Evolutionary conservation across 53 echinoderm and acorn worm species (phyloP).

Genomic region (Holothuria scabra): DNA sequence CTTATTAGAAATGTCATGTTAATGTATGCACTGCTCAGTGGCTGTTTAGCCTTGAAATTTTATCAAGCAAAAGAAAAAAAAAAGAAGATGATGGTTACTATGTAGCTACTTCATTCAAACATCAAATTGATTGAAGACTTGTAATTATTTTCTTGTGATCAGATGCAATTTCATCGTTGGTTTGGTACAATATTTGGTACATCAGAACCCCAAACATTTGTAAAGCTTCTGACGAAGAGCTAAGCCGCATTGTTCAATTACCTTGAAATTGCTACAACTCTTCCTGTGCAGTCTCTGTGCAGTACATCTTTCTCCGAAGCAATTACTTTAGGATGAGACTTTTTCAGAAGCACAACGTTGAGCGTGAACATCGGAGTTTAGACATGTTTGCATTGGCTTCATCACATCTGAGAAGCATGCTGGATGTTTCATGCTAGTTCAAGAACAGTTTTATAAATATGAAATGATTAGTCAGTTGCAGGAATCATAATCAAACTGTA

Average conservation of each 20-base stretch:
- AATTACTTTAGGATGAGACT: slow-evolving; percentile 31
- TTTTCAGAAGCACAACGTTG: slow-evolving; percentile 18
- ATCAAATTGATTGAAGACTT: no score
- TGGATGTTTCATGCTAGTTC: not conserved
- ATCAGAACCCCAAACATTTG: no score
- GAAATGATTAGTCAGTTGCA: not conserved
- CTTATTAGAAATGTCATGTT: no score
- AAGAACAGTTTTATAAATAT: not conserved
- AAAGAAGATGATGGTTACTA: no score
- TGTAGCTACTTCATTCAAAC: no score
- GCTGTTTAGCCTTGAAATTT: no score
- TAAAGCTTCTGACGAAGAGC: no score
- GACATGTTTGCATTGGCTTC: not conserved
- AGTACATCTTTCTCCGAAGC: slow-evolving; percentile 6
- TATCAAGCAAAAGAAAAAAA: no score
- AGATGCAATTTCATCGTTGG: no score
- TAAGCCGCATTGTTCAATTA: slow-evolving; percentile 5
- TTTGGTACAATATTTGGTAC: no score
- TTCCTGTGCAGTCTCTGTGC: not conserved
- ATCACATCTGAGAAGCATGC: not conserved
- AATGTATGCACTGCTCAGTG: no score
- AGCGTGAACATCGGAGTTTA: not conserved
- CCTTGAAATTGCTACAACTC: slow-evolving; percentile 31
- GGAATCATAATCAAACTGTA: not conserved
- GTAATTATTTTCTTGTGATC: no score